Evolutionary conservation across 2,888 invertebrate genomes (phyloP).

Genomic region (Auanema freiburgensis): DNA sequence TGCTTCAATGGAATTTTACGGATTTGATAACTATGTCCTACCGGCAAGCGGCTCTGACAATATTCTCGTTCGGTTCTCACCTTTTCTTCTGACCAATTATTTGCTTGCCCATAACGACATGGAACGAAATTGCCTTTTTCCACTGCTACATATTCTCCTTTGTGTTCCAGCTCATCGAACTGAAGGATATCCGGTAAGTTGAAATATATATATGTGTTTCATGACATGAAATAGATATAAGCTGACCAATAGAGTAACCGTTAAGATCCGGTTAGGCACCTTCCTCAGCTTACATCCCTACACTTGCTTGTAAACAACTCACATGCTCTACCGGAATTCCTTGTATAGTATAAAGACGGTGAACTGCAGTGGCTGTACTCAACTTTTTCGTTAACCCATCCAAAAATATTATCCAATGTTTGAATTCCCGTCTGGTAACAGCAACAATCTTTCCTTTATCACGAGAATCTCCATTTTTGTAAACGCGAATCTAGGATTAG

Average conservation of each 20-base stretch:
- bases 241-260: constrained; percentile 1
- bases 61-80: constrained; percentile 8
- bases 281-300: background rate
- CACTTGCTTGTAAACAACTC: constrained; percentile 1
- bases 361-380: constrained; percentile 30
- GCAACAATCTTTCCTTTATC: constrained; percentile 43
- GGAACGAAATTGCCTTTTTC: constrained; percentile 36
- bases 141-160: constrained; percentile 50
- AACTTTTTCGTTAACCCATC: constrained; percentile 43
- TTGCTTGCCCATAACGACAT: constrained; percentile 35
- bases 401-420: constrained; percentile 53
- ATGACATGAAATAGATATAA: background rate
- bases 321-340: constrained; percentile 36
- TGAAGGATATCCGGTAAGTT: constrained; percentile 18
- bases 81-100: constrained; percentile 24
- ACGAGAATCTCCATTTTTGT: constrained; percentile 50
- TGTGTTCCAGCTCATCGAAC: constrained; percentile 45
- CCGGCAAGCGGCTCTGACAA: no score
- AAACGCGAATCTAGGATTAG: constrained; percentile 40
- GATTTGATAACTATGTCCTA: no score
- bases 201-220: background rate
- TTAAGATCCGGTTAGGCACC: background rate
- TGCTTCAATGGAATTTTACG: no score
- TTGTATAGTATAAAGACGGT: constrained; percentile 28
- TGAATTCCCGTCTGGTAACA: constrained; percentile 50